Base-by-base conservation (phyloP, 1,140 invertebrate genomes). In the Zophobas morio region DNA sequence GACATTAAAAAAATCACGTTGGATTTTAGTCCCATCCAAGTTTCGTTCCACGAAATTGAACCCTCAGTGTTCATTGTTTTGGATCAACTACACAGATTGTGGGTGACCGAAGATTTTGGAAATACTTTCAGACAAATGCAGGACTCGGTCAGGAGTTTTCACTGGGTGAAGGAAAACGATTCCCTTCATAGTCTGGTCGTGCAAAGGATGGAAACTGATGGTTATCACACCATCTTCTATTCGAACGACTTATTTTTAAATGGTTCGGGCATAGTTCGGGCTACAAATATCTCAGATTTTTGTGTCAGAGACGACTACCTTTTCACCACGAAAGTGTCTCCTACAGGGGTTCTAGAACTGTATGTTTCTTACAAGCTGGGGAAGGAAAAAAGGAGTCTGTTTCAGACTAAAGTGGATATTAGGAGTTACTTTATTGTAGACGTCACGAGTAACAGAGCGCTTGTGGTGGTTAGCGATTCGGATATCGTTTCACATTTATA, bases 381-480 rank as follows among this genome's bases (percentile, higher is more conserved):
- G 6, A 87, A 87, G 3, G 96, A 96, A 84, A 84, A 91, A 39
- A 90, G 89, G 78, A 94, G 95, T 0, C 84, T 91, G 56, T 96
- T 98, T 84, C 92, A 94, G 66, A 91, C 92, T 0, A 89, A 92
- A 77, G 82, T 93, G 2, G 87, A 91, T 20, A 87, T 90, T 6
- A 88, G 87, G 82, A 92, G 94, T 78, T 97, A 93, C 84, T 94
- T 95, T 83, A 91, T 98, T 37, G 94, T 93, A 1, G 96, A 98
- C 84, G 93, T 96, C 0, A 92, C 93, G 3, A 91, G 93, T 78
- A 92, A 92, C 78, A 90, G 95, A 87, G 89, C 95, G 63, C 93
- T 98, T 82, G 90, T 97, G 54, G 94, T 94, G 80, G 93, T 96
- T n/a, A 92, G 92, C 84, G 95, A 97, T 85, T 91, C 92, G 1